phyloP scores from a whole-genome alignment of 2,113 vertebrate species.

The Thunnus maccoyii region DNA sequence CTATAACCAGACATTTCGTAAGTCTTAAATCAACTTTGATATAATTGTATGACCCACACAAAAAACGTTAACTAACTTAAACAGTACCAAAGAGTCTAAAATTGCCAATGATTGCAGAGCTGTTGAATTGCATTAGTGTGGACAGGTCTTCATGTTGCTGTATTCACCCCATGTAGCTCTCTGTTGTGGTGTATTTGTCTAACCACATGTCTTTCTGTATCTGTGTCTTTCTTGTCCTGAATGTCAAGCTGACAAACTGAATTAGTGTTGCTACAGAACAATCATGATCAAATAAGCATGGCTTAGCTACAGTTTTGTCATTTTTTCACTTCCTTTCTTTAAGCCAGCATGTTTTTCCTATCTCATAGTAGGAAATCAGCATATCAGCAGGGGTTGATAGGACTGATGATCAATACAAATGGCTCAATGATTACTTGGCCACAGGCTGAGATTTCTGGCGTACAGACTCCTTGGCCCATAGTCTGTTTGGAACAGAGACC shows the following conservation, averaged over 20 bases:
- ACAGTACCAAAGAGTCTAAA: no score
- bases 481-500: slow-evolving; percentile 48
- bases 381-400: slow-evolving; percentile 51
- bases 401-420: slow-evolving; percentile 70
- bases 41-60: no score
- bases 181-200: slow-evolving; percentile 49
- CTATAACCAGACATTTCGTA: no score
- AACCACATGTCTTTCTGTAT: slow-evolving; percentile 33
- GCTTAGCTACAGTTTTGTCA: slow-evolving; percentile 12
- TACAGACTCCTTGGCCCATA: slow-evolving; percentile 30
- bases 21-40: no score
- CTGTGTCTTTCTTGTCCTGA: slow-evolving; percentile 43
- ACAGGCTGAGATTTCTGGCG: slow-evolving; percentile 50
- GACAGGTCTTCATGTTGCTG: slow-evolving; percentile 36
- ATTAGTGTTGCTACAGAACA: slow-evolving; percentile 49
- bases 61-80: no score
- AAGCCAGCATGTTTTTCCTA: slow-evolving; percentile 27
- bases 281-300: slow-evolving; percentile 35
- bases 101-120: neutral
- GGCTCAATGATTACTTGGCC: slow-evolving; percentile 64
- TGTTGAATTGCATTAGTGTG: slow-evolving; percentile 34
- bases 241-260: slow-evolving; percentile 69
- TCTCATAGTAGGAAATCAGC: slow-evolving; percentile 51
- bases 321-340: slow-evolving; percentile 7
- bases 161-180: slow-evolving; percentile 24